These are phyloP conservation scores for Saguinus oedipus DNA, from an alignment of 2,797 vertebrate genomes.

Conservation along the genomic window DNA sequence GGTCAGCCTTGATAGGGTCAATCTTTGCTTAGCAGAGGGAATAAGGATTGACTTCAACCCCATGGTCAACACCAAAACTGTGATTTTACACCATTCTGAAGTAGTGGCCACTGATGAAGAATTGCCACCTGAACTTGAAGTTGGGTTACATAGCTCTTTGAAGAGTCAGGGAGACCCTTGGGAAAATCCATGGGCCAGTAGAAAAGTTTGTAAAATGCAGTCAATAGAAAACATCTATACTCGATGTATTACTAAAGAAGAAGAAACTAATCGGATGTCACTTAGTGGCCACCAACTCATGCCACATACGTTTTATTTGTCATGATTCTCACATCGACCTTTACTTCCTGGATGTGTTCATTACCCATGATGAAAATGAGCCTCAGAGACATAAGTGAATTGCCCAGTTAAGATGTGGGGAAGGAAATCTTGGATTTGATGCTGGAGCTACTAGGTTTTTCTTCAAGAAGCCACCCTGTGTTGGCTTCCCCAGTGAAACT, in stretches of 20 bases:
- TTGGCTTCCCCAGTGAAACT: background rate
- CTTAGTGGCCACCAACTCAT: background rate
- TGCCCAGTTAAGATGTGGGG: background rate
- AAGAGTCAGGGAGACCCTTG: background rate
- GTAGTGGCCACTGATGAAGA: background rate
- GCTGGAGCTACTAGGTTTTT: background rate
- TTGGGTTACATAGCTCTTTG: background rate
- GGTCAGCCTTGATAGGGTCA: background rate
- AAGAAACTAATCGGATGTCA: background rate
- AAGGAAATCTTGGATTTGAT: background rate
- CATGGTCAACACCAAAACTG: background rate
- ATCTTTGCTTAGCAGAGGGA: conserved; percentile 27
- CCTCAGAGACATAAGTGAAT: background rate
- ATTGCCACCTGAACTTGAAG: background rate
- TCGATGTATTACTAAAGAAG: background rate
- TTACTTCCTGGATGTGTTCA: background rate
- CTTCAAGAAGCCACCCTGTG: background rate
- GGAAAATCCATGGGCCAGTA: background rate
- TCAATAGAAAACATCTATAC: background rate
- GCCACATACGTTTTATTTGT: fast-evolving
- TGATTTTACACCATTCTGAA: background rate
- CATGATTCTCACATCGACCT: too few species aligned
- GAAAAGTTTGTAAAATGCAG: background rate
- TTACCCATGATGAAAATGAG: background rate
- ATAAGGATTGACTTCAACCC: background rate